phyloP scores from a whole-genome alignment of 2,888 invertebrate genomes.

The Chouioia cunea region DNA sequence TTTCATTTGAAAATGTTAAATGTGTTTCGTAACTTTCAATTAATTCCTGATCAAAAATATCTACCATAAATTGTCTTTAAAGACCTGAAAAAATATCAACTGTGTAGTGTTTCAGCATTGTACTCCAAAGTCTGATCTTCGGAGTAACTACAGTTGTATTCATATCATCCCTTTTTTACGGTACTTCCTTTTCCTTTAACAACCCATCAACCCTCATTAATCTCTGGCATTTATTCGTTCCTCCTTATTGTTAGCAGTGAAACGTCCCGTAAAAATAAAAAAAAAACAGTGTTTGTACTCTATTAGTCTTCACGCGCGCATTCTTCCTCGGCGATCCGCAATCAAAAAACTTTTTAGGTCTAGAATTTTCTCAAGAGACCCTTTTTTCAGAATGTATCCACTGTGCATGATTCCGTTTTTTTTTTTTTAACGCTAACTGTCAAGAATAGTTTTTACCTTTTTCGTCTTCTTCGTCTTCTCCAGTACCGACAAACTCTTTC shows the following conservation, averaged over 20 bases:
- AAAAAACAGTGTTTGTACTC: neutral
- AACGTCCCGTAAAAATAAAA: neutral
- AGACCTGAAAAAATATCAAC: no score
- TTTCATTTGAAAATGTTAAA: no score
- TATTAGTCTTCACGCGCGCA: conserved; percentile 14
- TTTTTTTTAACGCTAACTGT: conserved; percentile 23
- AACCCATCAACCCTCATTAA: conserved; percentile 9
- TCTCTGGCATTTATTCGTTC: conserved; percentile 10
- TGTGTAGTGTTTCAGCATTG: no score
- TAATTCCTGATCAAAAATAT: no score
- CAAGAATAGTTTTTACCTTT: conserved; percentile 6
- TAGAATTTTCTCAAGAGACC: conserved; percentile 9
- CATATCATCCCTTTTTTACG: neutral
- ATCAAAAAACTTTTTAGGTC: neutral
- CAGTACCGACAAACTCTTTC: neutral
- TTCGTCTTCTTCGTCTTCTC: conserved; percentile 6
- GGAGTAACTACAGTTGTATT: no score
- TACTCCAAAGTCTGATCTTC: no score
- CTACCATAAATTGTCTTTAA: no score
- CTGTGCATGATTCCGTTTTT: conserved; percentile 23
- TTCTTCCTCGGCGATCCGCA: neutral
- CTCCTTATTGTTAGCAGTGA: conserved; percentile 3
- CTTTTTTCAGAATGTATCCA: conserved; percentile 17
- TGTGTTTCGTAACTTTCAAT: no score
- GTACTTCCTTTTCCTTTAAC: conserved; percentile 9